Percentiles rank a stretch among this genome's conserved stretches.
phyloP scores from a whole-genome alignment of 1,140 invertebrate species.

The Ylistrum balloti region DNA sequence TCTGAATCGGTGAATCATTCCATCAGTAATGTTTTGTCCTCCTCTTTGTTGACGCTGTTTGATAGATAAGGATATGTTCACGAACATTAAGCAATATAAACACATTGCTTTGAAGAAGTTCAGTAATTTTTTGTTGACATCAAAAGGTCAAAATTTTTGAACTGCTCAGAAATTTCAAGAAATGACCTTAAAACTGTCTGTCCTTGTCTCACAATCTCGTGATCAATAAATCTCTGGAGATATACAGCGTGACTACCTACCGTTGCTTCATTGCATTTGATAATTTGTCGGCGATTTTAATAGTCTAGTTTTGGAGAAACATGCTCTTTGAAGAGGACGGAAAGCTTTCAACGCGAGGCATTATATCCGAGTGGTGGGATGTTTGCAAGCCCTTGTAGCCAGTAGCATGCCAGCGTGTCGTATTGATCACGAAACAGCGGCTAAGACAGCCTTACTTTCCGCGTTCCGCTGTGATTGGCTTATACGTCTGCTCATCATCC shows the following conservation, averaged over 20 bases:
- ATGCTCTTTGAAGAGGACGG: neutral
- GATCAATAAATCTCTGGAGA: neutral
- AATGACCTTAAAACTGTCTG: neutral
- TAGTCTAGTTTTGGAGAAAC: neutral
- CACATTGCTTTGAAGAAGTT: neutral
- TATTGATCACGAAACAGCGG: conserved; percentile 2
- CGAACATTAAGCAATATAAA: neutral
- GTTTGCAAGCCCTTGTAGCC: conserved; percentile 3
- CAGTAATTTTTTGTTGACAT: too few species aligned
- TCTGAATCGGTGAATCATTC: neutral
- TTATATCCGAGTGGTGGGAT: conserved; percentile 9
- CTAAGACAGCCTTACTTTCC: neutral
- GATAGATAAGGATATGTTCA: neutral
- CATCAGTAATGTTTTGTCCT: neutral
- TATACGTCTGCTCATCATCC: neutral
- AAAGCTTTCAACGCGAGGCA: conserved; percentile 6
- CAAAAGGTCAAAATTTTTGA: too few species aligned
- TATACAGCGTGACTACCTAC: neutral
- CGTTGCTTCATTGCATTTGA: neutral
- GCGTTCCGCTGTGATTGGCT: neutral
- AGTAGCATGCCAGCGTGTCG: neutral
- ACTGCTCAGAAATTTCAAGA: too few species aligned
- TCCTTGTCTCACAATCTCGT: neutral
- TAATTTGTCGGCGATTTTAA: conserved; percentile 27
- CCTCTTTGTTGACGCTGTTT: neutral